Base-by-base conservation (phyloP, 1,140 invertebrate species). In the Drosophila pseudoobscura region DNA sequence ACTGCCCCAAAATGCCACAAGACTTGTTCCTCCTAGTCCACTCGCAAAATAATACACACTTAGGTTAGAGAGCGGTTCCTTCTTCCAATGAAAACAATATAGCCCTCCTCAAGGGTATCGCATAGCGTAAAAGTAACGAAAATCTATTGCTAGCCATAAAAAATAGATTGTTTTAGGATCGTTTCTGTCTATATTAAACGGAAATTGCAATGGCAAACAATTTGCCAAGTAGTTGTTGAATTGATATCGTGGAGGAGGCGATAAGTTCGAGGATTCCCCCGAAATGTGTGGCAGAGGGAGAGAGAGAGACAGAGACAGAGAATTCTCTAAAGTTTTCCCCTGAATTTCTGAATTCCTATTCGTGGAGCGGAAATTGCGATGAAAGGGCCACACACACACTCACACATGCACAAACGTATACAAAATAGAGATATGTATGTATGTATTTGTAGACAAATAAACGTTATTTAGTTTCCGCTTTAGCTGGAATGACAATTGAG, bases 221-320 rank as follows among this genome's bases (percentile, higher is more conserved):
- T 77, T 84, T 84, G 73, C 76, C 80, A 80, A 84, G 68, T 84
- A 77, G 72, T 84, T 84, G 65, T 72, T 76, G 60, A 84, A 68
- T 68, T 39, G 35, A 84, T 76, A 75, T 83, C 58, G 9, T 35
- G 31, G 31, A 35, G 31, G 8, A 35, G 8, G 31, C 31, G 31
- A 35, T 39, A 66, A 75, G 72, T 63, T 53, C 29, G 22, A 57
- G 45, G 58, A 71, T 58, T 56, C 78, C 78, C 46, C 11, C 29
- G 11, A 55, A 59, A 58, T 44, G 45, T 57, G 50, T 69, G 51
- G 56, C 63, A 35, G 51, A 69, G 69, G 69, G 65, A 4, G 35
- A 35, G 31, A 29, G 6, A 7, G 6, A 29, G 26, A 29, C 6
- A 29, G 26, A 29, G 26, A 29, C 1, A 29, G 31, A 1, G 35